Base-by-base conservation (phyloP, 2,113 vertebrate species). In the Corythoichthys haematopterus region DNA sequence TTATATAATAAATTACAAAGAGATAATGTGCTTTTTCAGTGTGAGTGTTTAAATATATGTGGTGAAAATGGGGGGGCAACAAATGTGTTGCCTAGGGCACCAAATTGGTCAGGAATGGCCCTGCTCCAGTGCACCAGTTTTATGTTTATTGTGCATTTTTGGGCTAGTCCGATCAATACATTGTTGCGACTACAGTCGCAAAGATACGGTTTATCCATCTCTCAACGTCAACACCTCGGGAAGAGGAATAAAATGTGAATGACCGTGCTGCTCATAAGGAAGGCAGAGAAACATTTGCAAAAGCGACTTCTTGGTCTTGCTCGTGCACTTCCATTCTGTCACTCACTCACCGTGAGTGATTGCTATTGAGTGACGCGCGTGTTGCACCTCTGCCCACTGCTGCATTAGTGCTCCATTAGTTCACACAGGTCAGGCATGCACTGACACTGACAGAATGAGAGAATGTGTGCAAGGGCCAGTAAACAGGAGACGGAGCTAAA, bases 341-440 rank as follows among this genome's bases (percentile, higher is more conserved):
- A 62, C 60, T 62, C 43, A 62, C 40, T 62, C 5, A 33, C n/a
- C 13, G 40, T 62, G 20, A 62, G 40, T 33, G 43, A 46, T 62
- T 45, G 60, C 43, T 46, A 46, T 62, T 46, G 60, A 62, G 60
- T 47, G 60, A 62, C 13, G 10, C 16, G 16, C 20, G 11, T 28
- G 60, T 28, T 14, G 40, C n/a, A 45, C 11, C 59, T 62, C 38
- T 9, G n/a, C 40, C n/a, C 60, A 33, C 7, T 11, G 58, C 37
- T 43, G 12, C 37, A 40, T 62, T 28, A 62, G 43, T 46, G 40
- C 2, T 3, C n/a, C 20, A 28, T 20, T 62, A 28, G 59, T 45
- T 62, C n/a, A 28, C 40, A 28, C n/a, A 8, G n/a, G 59, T 62
- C 59, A 45, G n/a, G 20, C 59, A 13, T 60, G 37, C 37, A 59